Conservation (phyloP, 2,888 invertebrate genomes). For the Papilio demoleus region DNA sequence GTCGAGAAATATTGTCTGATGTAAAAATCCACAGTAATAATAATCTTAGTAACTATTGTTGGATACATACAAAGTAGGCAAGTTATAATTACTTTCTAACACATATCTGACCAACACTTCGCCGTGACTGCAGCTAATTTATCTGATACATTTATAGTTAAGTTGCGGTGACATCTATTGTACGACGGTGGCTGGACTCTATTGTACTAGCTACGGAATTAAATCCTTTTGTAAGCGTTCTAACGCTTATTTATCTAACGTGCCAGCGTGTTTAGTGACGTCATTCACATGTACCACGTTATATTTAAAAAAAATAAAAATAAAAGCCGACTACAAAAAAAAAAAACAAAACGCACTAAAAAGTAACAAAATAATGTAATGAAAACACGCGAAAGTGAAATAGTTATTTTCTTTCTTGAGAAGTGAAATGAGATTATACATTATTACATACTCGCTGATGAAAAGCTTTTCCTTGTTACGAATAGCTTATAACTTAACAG, state of each 20-base stretch:
- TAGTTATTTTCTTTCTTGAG: too few relatives aligned
- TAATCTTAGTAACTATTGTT: too few relatives aligned
- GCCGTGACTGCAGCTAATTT: constrained; percentile 7
- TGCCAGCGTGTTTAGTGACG: constrained; percentile 5
- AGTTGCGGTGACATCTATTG: not conserved
- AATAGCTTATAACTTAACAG: not conserved
- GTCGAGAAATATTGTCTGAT: too few relatives aligned
- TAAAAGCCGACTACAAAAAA: too few relatives aligned
- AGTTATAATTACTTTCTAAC: not conserved
- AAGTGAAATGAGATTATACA: too few relatives aligned
- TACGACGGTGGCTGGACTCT: constrained; percentile 5
- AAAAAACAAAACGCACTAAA: too few relatives aligned
- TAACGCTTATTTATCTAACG: constrained; percentile 13
- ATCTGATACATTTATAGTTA: constrained; percentile 12
- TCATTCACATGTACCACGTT: not conserved
- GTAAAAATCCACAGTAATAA: too few relatives aligned
- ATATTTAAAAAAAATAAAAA: not conserved
- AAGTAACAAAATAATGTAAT: too few relatives aligned
- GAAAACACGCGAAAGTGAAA: too few relatives aligned
- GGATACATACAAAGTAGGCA: not conserved
- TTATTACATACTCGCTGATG: not conserved
- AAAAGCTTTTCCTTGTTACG: constrained; percentile 12
- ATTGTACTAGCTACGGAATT: constrained; percentile 17
- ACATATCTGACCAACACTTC: not conserved
- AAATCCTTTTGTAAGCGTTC: constrained; percentile 23